These are phyloP conservation scores for Hemibagrus guttatus DNA, from an alignment of 2,797 vertebrate species.

Conservation along the genomic window DNA sequence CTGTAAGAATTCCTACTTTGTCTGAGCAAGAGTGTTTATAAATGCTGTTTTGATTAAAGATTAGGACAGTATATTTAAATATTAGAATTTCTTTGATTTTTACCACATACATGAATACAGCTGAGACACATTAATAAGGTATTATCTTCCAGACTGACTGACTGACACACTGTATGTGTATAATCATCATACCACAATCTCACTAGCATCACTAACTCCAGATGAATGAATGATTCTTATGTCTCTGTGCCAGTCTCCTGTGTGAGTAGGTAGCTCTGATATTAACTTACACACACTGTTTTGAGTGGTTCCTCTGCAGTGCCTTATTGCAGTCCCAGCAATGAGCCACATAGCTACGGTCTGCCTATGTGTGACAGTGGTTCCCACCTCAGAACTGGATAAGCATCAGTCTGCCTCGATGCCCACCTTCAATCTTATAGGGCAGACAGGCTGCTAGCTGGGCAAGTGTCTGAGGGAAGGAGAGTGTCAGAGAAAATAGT, in stretches of 20 bases:
- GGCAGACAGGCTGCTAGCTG: not conserved
- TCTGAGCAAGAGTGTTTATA: conserved; percentile 9
- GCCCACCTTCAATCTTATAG: conserved; percentile 45
- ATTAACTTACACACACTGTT: conserved; percentile 70
- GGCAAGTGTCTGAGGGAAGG: not conserved
- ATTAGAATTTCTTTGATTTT: not conserved
- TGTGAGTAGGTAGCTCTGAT: not conserved
- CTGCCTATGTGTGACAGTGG: conserved; percentile 35
- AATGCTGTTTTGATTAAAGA: conserved; percentile 7
- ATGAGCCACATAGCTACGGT: conserved; percentile 52
- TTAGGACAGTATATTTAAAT: not conserved
- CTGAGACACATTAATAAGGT: not conserved
- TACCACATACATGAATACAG: not conserved
- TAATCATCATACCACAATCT: not conserved
- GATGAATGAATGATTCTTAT: not conserved
- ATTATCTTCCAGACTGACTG: not conserved
- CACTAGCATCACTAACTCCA: not conserved
- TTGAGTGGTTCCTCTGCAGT: conserved; percentile 54
- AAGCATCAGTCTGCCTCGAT: conserved; percentile 51
- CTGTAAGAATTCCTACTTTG: not conserved
- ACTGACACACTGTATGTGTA: not conserved
- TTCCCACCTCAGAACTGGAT: conserved; percentile 46
- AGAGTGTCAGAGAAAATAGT: not conserved
- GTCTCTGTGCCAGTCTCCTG: not conserved
- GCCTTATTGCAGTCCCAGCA: conserved; percentile 62